Conservation (phyloP, 2,888 invertebrate species). For the Amphipyra tragopoginis region DNA sequence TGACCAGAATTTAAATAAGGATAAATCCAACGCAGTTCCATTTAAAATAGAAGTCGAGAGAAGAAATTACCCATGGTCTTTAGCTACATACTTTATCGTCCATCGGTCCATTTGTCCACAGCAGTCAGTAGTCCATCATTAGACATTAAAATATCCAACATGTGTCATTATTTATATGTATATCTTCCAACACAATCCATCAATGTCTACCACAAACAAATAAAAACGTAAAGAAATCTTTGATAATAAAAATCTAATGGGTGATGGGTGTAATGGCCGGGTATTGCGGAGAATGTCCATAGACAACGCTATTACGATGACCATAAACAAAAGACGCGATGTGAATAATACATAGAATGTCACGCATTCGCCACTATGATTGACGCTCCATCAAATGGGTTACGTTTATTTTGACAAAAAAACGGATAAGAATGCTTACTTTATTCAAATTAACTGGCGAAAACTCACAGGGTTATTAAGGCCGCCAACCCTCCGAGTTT, state of each 20-base stretch:
- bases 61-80: not conserved
- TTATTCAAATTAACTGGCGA: too few relatives aligned
- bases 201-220: constrained; percentile 4
- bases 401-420: too few relatives aligned
- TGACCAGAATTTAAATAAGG: too few relatives aligned
- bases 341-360: constrained; percentile 21
- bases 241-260: constrained; percentile 7
- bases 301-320: not conserved
- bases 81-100: not conserved
- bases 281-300: constrained; percentile 16
- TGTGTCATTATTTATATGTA: not conserved
- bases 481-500: too few relatives aligned
- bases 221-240: constrained; percentile 22
- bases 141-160: not conserved
- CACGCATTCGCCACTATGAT: constrained; percentile 7
- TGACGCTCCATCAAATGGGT: not conserved
- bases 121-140: too few relatives aligned
- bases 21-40: too few relatives aligned
- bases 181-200: constrained; percentile 5
- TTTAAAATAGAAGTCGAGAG: too few relatives aligned
- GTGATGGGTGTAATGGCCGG: constrained; percentile 4
- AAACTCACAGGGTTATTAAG: too few relatives aligned
- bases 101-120: too few relatives aligned
- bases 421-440: too few relatives aligned
- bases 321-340: constrained; percentile 21